Percentiles rank a stretch among this genome's conserved stretches.
These are phyloP conservation scores for Trididemnum miniatum DNA, from an alignment of 23 tunicate species.

Conservation along the genomic window DNA sequence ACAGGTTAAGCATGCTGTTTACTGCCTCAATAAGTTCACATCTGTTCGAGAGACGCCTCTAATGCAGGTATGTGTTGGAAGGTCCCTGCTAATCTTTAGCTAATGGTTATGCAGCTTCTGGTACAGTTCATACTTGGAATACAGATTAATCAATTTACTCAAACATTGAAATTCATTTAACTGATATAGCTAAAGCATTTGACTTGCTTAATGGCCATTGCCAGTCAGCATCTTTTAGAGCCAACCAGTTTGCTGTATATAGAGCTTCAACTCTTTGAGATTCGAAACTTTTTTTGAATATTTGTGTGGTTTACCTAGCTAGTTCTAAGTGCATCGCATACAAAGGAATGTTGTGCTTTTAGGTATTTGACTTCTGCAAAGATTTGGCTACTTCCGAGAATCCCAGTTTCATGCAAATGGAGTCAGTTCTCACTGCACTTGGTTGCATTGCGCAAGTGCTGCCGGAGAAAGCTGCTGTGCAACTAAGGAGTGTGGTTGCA, in stretches of 20 bases:
- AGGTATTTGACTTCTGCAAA: constrained; percentile 80
- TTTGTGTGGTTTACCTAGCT: no score
- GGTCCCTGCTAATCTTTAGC: no score
- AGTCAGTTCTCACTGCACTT: constrained; percentile 57
- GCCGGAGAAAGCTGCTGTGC: constrained; percentile 63
- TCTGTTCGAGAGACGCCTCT: constrained; percentile 71
- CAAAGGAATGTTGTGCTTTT: constrained; percentile 44
- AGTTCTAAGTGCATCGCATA: constrained; percentile 54
- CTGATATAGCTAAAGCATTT: no score
- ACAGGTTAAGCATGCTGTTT: constrained; percentile 77
- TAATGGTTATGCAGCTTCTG: no score
- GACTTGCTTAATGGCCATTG: no score
- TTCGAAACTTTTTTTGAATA: no score
- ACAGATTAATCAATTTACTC: no score
- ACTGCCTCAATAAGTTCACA: constrained; percentile 57
- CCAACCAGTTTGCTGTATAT: no score
- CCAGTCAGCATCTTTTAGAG: no score
- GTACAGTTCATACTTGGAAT: no score
- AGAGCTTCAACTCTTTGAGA: no score
- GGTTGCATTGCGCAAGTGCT: constrained; percentile 88
- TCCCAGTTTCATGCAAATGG: constrained; percentile 36
- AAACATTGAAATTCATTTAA: no score
- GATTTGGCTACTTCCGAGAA: constrained; percentile 44
- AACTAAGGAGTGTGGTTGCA: constrained; percentile 60
- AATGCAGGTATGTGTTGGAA: constrained; percentile 58